Percentiles rank a stretch among this genome's conserved stretches.
These are phyloP conservation scores for Amazona vittata DNA, from an alignment of 2,113 vertebrate genomes.

Conservation along the genomic window DNA sequence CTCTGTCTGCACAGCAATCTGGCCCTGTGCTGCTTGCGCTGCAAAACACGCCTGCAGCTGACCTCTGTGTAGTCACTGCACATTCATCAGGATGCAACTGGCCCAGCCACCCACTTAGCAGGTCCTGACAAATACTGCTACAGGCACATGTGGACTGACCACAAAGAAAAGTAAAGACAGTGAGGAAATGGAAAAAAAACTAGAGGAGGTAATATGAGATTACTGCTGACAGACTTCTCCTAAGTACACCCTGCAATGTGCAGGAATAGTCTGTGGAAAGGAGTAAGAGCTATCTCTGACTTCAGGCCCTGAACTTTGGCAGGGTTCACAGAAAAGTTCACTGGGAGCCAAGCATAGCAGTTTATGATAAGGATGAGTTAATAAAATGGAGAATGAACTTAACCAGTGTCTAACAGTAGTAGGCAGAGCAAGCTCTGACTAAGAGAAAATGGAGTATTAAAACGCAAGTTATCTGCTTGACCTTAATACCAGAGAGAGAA, in stretches of 20 bases:
- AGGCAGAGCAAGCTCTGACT: not conserved
- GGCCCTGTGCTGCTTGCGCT: not conserved
- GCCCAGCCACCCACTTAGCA: constrained; percentile 9
- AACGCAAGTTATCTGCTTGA: not conserved
- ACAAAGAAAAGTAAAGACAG: constrained; percentile 25
- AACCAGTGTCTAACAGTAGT: fast-evolving
- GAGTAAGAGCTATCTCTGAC: not conserved
- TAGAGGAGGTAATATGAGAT: constrained; percentile 29
- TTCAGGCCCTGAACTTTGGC: not conserved
- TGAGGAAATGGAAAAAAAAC: constrained; percentile 13
- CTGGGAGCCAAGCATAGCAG: not conserved
- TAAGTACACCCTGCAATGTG: not conserved
- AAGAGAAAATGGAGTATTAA: constrained; percentile 6
- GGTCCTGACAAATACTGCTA: not conserved
- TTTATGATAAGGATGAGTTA: not conserved
- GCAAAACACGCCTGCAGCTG: not conserved
- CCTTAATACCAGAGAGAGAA: not conserved
- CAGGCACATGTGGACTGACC: not conserved
- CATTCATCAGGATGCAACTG: not conserved
- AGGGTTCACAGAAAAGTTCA: not conserved
- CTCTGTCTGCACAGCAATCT: constrained; percentile 6
- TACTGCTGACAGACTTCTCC: constrained; percentile 31
- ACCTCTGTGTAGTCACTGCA: not conserved
- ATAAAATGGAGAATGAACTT: not conserved
- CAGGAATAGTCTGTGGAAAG: not conserved